Base-by-base conservation (phyloP, 2,113 vertebrate genomes). In the Oreochromis aureus region DNA sequence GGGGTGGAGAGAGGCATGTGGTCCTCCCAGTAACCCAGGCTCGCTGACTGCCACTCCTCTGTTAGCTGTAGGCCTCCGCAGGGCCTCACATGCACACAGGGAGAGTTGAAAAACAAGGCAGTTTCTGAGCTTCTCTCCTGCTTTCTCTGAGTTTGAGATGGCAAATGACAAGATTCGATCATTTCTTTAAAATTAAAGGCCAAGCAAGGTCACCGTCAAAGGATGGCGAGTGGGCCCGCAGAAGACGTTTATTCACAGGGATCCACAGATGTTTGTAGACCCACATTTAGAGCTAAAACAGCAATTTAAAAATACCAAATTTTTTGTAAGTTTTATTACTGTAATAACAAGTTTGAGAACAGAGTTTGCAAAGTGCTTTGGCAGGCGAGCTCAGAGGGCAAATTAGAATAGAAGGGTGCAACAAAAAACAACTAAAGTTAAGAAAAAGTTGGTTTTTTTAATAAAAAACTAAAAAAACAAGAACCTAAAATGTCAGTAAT, bases 1-100 rank as follows among this genome's bases (percentile, higher is more conserved):
- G 96, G 96, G 97, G 96, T 95, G 96, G 96, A 96, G 95, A 96
- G 94, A 96, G 96, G 96, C 96, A 97, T 97, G 97, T 93, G 95
- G 94, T 96, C 94, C 95, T 95, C 94, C 94, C 94, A 93, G 94
- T 87, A 93, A 87, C 85, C 86, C 82, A 78, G 93, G 93, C 93
- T 90, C 94, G 92, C 93, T 93, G 94, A 93, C 91, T 82, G 93
- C 88, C 94, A 93, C 95, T 93, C 93, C 94, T 92, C 92, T 92
- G 89, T 86, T 44, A 66, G 87, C 82, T 18, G 3, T 51, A 80
- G 80, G 91, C 92, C 93, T 92, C 86, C 81, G 78, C 92, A 87
- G 87, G 82, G 93, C 92, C 88, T 90, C 93, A 10, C 83, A 96
- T 96, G 89, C 85, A 84, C 82, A 82, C 59, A 86, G 87, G 89